Evolutionary conservation across 2,888 invertebrate species (phyloP), one percentile per base, ranked within the genome.

Genomic region (Tineola bisselliella): DNA sequence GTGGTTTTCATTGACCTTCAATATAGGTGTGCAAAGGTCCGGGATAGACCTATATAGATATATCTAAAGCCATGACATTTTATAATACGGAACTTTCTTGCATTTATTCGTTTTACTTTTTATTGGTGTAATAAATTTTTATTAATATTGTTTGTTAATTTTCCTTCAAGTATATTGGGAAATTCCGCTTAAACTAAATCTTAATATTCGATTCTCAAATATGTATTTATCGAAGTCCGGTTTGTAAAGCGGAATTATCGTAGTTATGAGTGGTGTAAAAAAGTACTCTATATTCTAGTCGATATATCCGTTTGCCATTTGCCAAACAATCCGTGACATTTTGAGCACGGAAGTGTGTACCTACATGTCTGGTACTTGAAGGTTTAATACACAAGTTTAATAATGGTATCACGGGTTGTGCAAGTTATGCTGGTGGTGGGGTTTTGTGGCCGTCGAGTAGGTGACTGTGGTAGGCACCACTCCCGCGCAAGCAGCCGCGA

Each of bases 251-350:
- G 43, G 43, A 43, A n/a, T n/a, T 43, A n/a, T 43, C 8, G 43
- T 13, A 43, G 5, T 43, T 13, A 3, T 43, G 25, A 25, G 6
- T 25, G 6, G 25, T 25, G 48, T 8, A 25, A 25, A 19, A 56
- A 56, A 56, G 25, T 56, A 30, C 25, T 56, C 56, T 56, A 56
- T 19, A 48, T 54, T 54, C 25, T 54, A 54, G 17, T 6, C 5
- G 18, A 15, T n/a, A 25, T 25, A 33, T 58, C 58, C 33, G 58
- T 58, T 17, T 19, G 25, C 33, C 58, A 58, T 58, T 58, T 58
- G 15, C 58, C 17, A 58, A 68, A 70, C 64, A 72, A 76, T 75
- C 84, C 82, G 74, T 84, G 83, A 84, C 84, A 84, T 84, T 84
- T 82, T 65, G 67, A 63, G 64, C 63, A 65, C 71, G 69, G 62